phyloP scores from a whole-genome alignment of 2,113 vertebrate genomes.

The Kryptolebias marmoratus region DNA sequence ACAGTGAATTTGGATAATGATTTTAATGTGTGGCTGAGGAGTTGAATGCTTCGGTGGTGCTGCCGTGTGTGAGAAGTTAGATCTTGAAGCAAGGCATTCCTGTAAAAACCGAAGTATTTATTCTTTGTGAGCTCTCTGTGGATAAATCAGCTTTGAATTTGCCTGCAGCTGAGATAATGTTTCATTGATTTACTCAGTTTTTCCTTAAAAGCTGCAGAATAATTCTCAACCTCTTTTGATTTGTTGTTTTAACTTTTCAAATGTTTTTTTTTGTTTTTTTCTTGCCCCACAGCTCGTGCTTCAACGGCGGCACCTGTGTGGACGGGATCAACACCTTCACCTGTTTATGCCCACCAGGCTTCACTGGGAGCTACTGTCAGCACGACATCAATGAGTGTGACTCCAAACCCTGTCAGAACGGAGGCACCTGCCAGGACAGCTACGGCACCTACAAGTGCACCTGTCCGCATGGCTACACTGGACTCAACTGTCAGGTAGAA shows the following conservation, averaged over 20 bases:
- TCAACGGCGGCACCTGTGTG: conserved; percentile 92
- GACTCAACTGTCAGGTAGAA: conserved; percentile 92
- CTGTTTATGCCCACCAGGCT: conserved; percentile 89
- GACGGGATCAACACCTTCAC: conserved; percentile 96
- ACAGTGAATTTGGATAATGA: neutral
- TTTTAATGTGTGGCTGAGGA: neutral
- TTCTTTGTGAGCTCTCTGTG: neutral
- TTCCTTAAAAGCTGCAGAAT: conserved; percentile 9
- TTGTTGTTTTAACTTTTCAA: neutral
- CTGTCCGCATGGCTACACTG: conserved; percentile 94
- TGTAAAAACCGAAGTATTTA: neutral
- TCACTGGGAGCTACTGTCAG: conserved; percentile 96
- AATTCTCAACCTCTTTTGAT: neutral
- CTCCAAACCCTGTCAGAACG: conserved; percentile 92
- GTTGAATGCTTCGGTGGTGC: neutral
- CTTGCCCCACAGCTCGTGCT: conserved; percentile 87
- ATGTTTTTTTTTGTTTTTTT: neutral
- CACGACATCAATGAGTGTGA: conserved; percentile 95
- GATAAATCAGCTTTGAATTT: conserved; percentile 12
- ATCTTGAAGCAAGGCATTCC: neutral
- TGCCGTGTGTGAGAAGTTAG: neutral
- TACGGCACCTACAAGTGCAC: conserved; percentile 94
- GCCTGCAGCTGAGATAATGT: conserved; percentile 2
- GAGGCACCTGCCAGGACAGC: conserved; percentile 95
- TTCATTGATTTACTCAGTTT: neutral